These are phyloP conservation scores for Carlito syrichta DNA, from an alignment of 2,113 vertebrate genomes.

Conservation along the genomic window DNA sequence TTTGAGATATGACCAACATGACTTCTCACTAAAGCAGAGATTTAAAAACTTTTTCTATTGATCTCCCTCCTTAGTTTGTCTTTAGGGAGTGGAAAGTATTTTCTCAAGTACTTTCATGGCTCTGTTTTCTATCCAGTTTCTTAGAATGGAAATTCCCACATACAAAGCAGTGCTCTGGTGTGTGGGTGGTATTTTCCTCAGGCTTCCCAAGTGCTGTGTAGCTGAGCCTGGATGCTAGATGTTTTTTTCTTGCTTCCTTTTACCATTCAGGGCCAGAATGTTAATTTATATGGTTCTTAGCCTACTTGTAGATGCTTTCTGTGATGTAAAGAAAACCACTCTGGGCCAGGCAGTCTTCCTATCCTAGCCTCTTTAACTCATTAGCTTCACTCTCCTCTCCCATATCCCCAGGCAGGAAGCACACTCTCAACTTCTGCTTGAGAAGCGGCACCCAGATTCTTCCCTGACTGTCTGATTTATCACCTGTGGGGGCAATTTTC, in stretches of 20 bases:
- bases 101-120: neutral
- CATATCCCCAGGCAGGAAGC: neutral
- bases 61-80: neutral
- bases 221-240: neutral
- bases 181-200: neutral
- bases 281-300: conserved; percentile 22
- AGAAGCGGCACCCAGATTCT: neutral
- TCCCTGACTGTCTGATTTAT: neutral
- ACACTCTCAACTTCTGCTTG: neutral
- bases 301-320: neutral
- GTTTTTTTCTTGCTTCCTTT: conserved; percentile 13
- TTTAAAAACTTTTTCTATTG: neutral
- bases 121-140: conserved; percentile 35
- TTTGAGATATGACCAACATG: neutral
- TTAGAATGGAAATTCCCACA: conserved; percentile 17
- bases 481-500: neutral
- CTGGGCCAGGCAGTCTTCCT: neutral
- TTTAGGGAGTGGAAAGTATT: neutral
- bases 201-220: neutral
- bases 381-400: neutral
- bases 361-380: neutral
- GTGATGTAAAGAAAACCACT: neutral
- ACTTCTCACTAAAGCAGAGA: neutral
- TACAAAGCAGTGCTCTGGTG: neutral
- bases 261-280: neutral